Conservation (phyloP, 2,888 invertebrate species). For the Aromia moschata region DNA sequence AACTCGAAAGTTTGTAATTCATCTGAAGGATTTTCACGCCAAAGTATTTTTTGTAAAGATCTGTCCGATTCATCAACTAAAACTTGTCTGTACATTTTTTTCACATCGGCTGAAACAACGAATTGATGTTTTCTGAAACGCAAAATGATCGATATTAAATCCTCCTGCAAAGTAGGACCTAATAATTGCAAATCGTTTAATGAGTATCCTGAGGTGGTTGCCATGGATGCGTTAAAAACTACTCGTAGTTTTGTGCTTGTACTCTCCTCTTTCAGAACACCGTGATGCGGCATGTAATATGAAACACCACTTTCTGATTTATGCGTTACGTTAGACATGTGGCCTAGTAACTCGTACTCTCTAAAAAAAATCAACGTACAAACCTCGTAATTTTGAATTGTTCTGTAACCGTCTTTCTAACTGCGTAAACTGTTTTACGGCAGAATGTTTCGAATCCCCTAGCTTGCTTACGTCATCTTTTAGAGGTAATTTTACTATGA, state of each 20-base stretch:
- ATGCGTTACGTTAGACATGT: neutral
- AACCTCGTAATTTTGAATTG: neutral
- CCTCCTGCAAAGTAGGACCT: slow-evolving; percentile 10
- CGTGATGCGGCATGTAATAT: slow-evolving; percentile 23
- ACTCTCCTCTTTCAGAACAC: slow-evolving; percentile 7
- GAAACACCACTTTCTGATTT: neutral
- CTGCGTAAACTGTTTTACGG: neutral
- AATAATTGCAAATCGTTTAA: slow-evolving; percentile 14
- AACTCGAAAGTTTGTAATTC: slow-evolving; percentile 10
- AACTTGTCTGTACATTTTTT: slow-evolving; percentile 7
- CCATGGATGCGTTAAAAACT: slow-evolving; percentile 7
- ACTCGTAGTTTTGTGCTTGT: slow-evolving; percentile 19
- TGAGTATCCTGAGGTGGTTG: neutral
- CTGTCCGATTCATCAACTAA: neutral
- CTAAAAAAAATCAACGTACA: slow-evolving; percentile 8
- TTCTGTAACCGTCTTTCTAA: neutral
- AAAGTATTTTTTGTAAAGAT: neutral
- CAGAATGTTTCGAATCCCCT: neutral
- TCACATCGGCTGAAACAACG: neutral
- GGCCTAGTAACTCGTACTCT: slow-evolving; percentile 2
- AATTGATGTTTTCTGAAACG: slow-evolving; percentile 2
- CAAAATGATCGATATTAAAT: slow-evolving; percentile 5
- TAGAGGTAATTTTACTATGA: slow-evolving; percentile 6
- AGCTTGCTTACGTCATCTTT: neutral
- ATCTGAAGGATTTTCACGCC: slow-evolving; percentile 1